These are phyloP conservation scores for Sapayoa aenigma DNA, from an alignment of 2,113 vertebrate genomes.

Conservation along the genomic window DNA sequence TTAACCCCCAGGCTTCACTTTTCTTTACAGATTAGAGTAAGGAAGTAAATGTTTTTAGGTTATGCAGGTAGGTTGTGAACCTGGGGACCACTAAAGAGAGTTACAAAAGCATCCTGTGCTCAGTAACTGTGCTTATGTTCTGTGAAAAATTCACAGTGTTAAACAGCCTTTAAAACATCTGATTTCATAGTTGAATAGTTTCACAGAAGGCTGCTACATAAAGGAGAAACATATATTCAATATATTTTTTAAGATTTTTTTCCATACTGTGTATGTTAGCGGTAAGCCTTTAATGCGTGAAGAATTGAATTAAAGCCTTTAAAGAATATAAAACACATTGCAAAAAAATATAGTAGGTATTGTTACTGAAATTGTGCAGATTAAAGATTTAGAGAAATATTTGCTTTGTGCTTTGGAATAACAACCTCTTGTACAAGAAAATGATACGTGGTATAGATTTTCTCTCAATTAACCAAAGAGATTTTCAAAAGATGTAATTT, in stretches of 20 bases:
- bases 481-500: neutral
- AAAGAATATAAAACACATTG: neutral
- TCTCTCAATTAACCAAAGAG: neutral
- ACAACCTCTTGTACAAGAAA: neutral
- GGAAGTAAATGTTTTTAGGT: neutral
- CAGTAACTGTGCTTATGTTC: neutral
- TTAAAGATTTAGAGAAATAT: neutral
- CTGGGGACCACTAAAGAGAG: neutral
- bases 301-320: conserved; percentile 1
- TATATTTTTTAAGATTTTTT: neutral
- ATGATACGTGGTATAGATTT: neutral
- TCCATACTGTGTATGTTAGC: neutral
- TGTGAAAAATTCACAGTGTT: neutral
- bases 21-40: neutral
- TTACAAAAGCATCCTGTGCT: neutral
- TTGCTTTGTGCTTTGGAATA: neutral
- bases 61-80: neutral
- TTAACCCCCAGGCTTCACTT: neutral
- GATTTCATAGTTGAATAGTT: conserved; percentile 17
- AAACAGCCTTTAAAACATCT: conserved; percentile 41
- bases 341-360: neutral
- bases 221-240: conserved; percentile 7
- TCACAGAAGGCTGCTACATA: neutral
- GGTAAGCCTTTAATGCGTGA: neutral
- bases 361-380: neutral